Percentiles rank a stretch among this genome's conserved stretches.
These are phyloP conservation scores for Lynx canadensis DNA, from an alignment of 2,113 vertebrate species.

Conservation along the genomic window DNA sequence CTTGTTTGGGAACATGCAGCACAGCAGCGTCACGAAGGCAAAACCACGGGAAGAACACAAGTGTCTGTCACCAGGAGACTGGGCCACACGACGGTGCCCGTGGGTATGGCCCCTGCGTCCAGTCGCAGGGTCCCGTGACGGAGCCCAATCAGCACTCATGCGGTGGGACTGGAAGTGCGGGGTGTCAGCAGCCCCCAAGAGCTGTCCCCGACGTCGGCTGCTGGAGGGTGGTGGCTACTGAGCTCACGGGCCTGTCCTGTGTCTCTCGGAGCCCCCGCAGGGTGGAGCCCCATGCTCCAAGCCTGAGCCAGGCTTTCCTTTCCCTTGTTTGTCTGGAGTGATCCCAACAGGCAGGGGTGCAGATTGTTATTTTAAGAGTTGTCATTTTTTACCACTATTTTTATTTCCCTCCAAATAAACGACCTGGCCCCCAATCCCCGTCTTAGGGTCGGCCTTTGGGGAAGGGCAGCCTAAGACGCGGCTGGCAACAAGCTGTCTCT, in stretches of 20 bases:
- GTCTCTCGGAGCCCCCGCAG: neutral
- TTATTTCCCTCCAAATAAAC: neutral
- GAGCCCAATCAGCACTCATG: neutral
- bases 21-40: rapidly evolving
- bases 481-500: neutral
- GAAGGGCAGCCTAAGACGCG: neutral
- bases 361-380: neutral
- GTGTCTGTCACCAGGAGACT: neutral
- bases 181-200: neutral
- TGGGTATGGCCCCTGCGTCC: neutral
- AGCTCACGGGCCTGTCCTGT: neutral
- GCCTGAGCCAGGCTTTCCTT: too few relatives aligned
- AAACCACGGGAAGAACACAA: neutral
- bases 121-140: rapidly evolving
- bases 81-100: rapidly evolving
- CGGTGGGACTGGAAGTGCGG: neutral
- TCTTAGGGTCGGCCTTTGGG: neutral
- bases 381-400: neutral
- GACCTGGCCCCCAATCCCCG: neutral
- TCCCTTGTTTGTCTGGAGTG: neutral
- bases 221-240: neutral
- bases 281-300: neutral
- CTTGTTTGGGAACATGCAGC: rapidly evolving
- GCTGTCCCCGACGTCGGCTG: neutral
- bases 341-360: neutral